Percentiles rank a stretch among this genome's conserved stretches.
Evolutionary conservation across 2,797 vertebrate genomes (phyloP).

Genomic region (Sorex maritimensis): DNA sequence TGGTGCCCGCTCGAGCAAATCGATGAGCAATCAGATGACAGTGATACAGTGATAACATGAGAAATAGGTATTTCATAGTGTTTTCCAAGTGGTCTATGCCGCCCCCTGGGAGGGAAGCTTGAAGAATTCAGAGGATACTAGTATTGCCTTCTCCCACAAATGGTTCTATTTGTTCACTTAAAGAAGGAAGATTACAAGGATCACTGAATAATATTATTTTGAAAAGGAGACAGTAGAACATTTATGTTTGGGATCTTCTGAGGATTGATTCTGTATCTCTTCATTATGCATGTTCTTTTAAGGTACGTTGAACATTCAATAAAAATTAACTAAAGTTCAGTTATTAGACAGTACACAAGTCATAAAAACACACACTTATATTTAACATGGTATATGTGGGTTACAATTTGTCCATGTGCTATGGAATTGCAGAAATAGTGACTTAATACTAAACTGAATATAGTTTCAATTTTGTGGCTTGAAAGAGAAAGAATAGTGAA

Average conservation of each 20-base stretch:
- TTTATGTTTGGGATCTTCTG: no score
- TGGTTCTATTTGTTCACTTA: no score
- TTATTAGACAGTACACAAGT: constrained; percentile 4
- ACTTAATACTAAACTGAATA: constrained; percentile 41
- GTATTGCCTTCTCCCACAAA: no score
- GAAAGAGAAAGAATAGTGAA: no score
- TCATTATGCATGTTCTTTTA: neutral
- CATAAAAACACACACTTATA: constrained; percentile 19
- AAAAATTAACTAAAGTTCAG: neutral
- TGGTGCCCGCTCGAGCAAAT: no score
- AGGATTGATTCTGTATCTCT: neutral
- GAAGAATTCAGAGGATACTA: no score
- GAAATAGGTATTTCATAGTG: neutral
- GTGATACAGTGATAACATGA: neutral
- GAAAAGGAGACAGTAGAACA: no score
- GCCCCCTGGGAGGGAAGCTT: no score
- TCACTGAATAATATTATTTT: no score
- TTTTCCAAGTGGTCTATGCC: no score
- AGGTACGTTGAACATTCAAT: neutral
- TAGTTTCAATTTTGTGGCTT: neutral
- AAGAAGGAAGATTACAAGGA: no score
- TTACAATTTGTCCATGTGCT: neutral
- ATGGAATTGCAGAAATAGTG: neutral
- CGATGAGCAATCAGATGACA: no score
- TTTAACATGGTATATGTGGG: neutral